Percentiles rank a stretch among this genome's conserved stretches.
phyloP scores from a whole-genome alignment of 2,113 vertebrate genomes.

The Neotoma lepida region DNA sequence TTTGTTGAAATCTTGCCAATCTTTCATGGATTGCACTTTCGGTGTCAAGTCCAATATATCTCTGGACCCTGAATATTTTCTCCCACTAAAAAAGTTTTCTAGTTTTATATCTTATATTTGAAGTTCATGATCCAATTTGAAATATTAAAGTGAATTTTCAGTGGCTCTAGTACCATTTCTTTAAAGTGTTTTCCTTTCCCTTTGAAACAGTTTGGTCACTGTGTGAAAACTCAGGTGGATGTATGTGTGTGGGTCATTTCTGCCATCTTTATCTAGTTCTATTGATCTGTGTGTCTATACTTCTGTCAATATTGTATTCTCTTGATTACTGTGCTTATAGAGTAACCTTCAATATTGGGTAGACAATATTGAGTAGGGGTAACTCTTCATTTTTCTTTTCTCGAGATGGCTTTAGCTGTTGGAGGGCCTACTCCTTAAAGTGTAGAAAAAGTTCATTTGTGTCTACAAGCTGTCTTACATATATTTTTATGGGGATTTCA shows the following conservation, averaged over 20 bases:
- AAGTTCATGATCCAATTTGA: conserved; percentile 1
- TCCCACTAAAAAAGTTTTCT: background rate
- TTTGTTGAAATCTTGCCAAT: conserved; percentile 8
- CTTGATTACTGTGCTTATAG: background rate
- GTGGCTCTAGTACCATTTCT: background rate
- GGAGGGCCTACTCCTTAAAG: background rate
- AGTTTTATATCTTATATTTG: background rate
- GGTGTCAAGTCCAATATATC: background rate
- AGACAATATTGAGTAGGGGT: background rate
- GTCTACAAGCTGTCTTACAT: background rate
- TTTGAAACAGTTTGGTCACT: conserved; percentile 16
- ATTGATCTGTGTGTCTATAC: background rate
- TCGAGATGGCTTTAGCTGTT: conserved; percentile 15
- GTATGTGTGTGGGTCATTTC: conserved; percentile 2
- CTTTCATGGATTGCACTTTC: conserved; percentile 11
- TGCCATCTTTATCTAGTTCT: conserved; percentile 14
- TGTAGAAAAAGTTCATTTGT: conserved; percentile 7
- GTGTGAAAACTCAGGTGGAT: conserved; percentile 21
- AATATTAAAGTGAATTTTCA: background rate
- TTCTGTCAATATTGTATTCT: background rate
- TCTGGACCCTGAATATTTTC: background rate
- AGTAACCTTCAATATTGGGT: background rate
- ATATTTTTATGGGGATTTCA: conserved; percentile 23
- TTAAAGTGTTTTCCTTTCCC: conserved; percentile 9
- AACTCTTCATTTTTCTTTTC: background rate